These are phyloP conservation scores for Chauna torquata DNA, from an alignment of 2,113 vertebrate species.

Conservation along the genomic window DNA sequence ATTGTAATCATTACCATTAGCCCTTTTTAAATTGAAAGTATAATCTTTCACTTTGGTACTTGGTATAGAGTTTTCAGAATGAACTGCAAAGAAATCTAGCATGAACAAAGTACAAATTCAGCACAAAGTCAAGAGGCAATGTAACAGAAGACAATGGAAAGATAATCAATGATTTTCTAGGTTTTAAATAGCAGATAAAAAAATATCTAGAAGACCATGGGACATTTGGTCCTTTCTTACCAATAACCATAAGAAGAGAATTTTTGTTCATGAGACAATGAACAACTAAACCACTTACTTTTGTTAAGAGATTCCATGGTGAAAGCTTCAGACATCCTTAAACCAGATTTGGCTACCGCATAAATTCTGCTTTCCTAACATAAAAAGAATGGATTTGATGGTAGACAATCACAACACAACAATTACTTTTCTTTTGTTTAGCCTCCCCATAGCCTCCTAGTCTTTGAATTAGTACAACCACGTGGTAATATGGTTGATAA, in stretches of 20 bases:
- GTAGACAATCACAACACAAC: neutral
- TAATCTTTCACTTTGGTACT: neutral
- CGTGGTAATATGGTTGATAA: neutral
- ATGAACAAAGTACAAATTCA: neutral
- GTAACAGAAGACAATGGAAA: neutral
- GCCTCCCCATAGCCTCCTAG: neutral
- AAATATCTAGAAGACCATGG: neutral
- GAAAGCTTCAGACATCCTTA: conserved; percentile 92
- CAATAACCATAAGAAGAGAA: neutral
- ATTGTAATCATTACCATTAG: neutral
- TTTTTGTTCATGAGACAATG: neutral
- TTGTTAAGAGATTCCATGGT: conserved; percentile 81
- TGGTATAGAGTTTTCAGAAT: neutral
- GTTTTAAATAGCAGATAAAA: neutral
- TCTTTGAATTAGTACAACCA: neutral
- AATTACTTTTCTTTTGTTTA: neutral
- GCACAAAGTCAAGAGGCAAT: neutral
- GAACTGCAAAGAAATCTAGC: conserved; percentile 15
- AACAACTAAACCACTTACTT: conserved; percentile 79
- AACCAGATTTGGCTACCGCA: conserved; percentile 95
- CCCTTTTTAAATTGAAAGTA: neutral
- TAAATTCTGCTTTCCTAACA: conserved; percentile 96
- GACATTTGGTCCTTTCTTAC: neutral
- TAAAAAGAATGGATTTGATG: conserved; percentile 52
- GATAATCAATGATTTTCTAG: neutral